A percentile compares a stretch with the other conserved stretches of the same genome.
phyloP scores from a whole-genome alignment of 2,888 invertebrate species.

The Ptychoptera contaminata region DNA sequence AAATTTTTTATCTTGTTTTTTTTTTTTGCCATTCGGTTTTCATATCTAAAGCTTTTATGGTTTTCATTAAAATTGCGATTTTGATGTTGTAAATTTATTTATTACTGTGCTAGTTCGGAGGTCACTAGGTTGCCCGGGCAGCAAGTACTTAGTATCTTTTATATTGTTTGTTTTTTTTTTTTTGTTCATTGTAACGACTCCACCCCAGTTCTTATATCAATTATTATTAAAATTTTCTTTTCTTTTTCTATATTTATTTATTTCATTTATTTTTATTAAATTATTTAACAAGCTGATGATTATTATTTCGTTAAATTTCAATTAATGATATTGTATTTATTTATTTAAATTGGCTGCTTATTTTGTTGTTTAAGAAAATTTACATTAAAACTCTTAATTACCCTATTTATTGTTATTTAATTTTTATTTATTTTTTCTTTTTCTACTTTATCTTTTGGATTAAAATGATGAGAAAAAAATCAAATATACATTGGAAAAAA shows the following conservation, averaged over 20 bases:
- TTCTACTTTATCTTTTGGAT: too few species aligned
- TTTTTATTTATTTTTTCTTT: too few species aligned
- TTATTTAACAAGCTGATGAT: not conserved
- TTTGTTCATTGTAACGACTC: conserved; percentile 5
- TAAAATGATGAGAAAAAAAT: too few species aligned
- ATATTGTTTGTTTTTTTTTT: too few species aligned
- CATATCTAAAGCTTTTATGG: not conserved
- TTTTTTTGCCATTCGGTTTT: too few species aligned
- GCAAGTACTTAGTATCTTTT: not conserved
- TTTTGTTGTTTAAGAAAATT: not conserved
- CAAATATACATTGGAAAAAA: too few species aligned
- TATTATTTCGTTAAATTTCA: not conserved
- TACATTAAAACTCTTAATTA: too few species aligned
- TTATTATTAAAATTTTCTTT: not conserved
- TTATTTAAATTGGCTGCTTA: not conserved
- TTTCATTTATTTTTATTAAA: not conserved
- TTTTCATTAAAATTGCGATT: conserved; percentile 1
- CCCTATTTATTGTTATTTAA: too few species aligned
- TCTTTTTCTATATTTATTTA: not conserved
- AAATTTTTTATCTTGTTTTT: too few species aligned
- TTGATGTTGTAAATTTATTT: not conserved
- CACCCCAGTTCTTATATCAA: conserved; percentile 8
- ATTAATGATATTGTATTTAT: not conserved
- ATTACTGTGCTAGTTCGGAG: conserved; percentile 14
- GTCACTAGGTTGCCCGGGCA: conserved; percentile 32